Evolutionary conservation across 2,888 invertebrate genomes (phyloP).

Genomic region (Drosophila neotestacea): DNA sequence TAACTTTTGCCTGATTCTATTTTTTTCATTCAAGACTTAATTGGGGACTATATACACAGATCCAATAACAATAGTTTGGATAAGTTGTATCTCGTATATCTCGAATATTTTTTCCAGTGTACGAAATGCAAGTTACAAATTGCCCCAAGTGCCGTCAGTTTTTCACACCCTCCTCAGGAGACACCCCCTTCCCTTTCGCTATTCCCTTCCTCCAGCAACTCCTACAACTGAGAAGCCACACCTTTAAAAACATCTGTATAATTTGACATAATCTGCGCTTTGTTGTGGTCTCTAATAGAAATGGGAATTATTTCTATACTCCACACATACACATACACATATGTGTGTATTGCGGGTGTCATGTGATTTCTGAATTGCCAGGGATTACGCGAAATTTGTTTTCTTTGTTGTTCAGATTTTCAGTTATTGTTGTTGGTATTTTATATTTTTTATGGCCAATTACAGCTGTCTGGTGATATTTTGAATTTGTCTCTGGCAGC

Average conservation of each 20-base stretch:
- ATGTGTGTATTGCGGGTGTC: slow-evolving; percentile 41
- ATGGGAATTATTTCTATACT: slow-evolving; percentile 23
- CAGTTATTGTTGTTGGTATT: slow-evolving; percentile 5
- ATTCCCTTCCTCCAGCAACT: background rate
- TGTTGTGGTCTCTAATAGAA: slow-evolving; percentile 57
- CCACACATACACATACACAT: background rate
- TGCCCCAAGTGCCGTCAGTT: slow-evolving; percentile 11
- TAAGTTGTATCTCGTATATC: no score
- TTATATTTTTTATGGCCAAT: slow-evolving; percentile 33
- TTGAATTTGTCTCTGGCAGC: slow-evolving; percentile 2
- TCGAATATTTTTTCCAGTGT: no score
- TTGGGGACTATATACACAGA: no score
- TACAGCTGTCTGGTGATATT: slow-evolving; percentile 29
- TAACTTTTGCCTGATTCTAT: no score
- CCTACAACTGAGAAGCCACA: slow-evolving; percentile 22
- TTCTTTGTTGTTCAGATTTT: slow-evolving; percentile 8
- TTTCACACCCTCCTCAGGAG: slow-evolving; percentile 1
- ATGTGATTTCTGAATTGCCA: slow-evolving; percentile 23
- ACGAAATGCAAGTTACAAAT: slow-evolving; percentile 23
- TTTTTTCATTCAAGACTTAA: no score
- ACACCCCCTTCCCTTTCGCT: background rate
- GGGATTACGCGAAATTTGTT: slow-evolving; percentile 59
- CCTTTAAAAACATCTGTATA: slow-evolving; percentile 68
- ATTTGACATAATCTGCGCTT: slow-evolving; percentile 77
- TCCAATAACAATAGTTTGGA: no score